Base-by-base conservation (phyloP, 2,113 vertebrate genomes). In the Forbesichthys agassizii region DNA sequence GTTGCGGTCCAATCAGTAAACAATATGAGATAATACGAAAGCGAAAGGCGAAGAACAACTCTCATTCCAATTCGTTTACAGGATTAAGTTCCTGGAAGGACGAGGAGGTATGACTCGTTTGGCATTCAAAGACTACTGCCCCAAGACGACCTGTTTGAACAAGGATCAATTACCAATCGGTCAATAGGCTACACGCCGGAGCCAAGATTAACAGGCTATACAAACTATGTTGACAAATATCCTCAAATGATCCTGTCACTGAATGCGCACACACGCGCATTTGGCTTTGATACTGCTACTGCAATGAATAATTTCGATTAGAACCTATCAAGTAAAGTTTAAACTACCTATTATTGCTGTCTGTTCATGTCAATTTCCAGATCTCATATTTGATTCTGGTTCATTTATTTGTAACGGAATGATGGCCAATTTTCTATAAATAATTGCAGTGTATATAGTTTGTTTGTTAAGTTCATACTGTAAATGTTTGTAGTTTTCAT, bases 81-180 rank as follows among this genome's bases (percentile, higher is more conserved):
- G 82, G 88, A 91, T 93, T 91, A 92, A 64, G 51, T 53, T n/a
- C 36, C 66, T 64, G 71, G 58, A 78, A 75, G 75, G 83, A 78
- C 27, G 63, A 61, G 71, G 61, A 20, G 4, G 48, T 82, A 89
- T 80, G 83, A 90, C 84, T 82, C 18, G 72, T 79, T 90, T 90
- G 88, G 76, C 85, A 91, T 93, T 90, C 91, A 88, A 69, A 87
- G 83, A 83, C 72, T 74, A 86, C 83, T 61, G 73, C 84, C 79
- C 73, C 75, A 59, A 61, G 69, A 79, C 66, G 66, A 78, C 0
- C 73, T 90, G 89, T 92, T 91, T 91, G 88, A 81, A 85, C 88
- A 88, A 71, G 78, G 88, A 93, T 93, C 93, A 92, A 93, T 93
- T 84, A 88, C 80, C 83, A 89, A 88, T 91, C 83, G 83, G 83